These are phyloP conservation scores for Pongo pygmaeus DNA, from an alignment of 2,113 vertebrate species.

Conservation along the genomic window DNA sequence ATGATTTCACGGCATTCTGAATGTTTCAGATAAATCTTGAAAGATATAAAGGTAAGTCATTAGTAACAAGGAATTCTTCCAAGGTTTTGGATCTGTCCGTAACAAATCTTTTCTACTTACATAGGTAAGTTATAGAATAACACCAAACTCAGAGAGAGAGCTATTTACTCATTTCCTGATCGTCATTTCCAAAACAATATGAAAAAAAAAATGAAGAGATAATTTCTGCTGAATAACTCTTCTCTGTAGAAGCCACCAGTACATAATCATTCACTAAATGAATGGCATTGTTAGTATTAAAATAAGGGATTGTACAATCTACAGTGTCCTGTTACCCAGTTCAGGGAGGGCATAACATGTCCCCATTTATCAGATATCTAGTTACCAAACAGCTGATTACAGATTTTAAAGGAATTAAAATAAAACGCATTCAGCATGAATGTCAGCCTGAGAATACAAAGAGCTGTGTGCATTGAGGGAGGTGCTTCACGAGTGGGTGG, in stretches of 20 bases:
- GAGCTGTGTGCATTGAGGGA: background rate
- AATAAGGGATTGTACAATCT: background rate
- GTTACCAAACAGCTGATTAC: background rate
- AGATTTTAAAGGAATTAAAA: background rate
- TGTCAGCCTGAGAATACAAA: background rate
- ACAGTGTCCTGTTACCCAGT: background rate
- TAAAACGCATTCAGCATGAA: background rate
- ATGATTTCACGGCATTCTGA: background rate
- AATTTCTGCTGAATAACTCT: background rate
- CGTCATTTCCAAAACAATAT: background rate
- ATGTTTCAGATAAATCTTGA: background rate
- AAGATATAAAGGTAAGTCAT: background rate
- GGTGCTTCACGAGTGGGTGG: accelerated
- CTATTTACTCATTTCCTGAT: background rate
- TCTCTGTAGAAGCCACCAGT: background rate
- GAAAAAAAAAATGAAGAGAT: background rate
- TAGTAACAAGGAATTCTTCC: background rate
- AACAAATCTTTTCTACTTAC: background rate
- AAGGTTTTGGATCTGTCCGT: background rate
- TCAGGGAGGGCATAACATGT: background rate
- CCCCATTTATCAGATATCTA: background rate
- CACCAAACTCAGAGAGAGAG: background rate
- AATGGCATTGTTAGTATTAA: background rate
- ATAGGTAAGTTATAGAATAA: background rate
- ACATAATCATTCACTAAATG: background rate